Percentiles rank a stretch among this genome's conserved stretches.
These are phyloP conservation scores for Macrotrachela quadricornifera DNA, from an alignment of 1,140 invertebrate genomes.

Conservation along the genomic window DNA sequence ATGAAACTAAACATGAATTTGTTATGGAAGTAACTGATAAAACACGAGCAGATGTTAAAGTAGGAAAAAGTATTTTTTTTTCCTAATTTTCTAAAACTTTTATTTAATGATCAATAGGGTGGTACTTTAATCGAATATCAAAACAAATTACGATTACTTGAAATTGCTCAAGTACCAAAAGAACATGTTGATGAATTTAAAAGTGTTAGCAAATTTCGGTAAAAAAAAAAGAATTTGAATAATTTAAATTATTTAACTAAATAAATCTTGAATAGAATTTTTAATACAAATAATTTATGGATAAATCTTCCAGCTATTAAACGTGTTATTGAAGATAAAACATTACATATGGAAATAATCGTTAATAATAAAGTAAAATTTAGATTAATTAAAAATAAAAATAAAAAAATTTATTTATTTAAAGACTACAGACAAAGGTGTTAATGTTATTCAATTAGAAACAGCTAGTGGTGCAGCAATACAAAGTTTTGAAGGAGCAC, in stretches of 20 bases:
- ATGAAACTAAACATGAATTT: conserved; percentile 47
- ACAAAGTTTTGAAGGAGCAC: conserved; percentile 74
- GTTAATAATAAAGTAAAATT: conserved; percentile 63
- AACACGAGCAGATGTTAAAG: conserved; percentile 93
- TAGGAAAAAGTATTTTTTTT: conserved; percentile 23
- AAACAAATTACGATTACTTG: conserved; percentile 73
- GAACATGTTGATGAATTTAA: conserved; percentile 95
- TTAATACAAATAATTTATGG: conserved; percentile 99
- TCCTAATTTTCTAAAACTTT: neutral
- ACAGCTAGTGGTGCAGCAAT: conserved; percentile 95
- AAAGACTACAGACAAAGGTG: conserved; percentile 53
- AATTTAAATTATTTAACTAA: neutral
- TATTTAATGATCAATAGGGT: conserved; percentile 40
- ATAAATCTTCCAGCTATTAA: conserved; percentile 71
- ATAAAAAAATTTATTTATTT: too few species aligned
- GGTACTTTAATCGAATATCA: conserved; percentile 93
- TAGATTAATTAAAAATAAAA: neutral
- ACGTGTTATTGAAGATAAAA: conserved; percentile 51
- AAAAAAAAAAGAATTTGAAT: conserved; percentile 12
- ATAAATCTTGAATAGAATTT: conserved; percentile 41
- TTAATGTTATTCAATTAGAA: conserved; percentile 87
- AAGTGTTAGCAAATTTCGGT: conserved; percentile 86
- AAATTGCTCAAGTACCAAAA: conserved; percentile 96
- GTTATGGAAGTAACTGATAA: conserved; percentile 99
- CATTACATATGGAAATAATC: conserved; percentile 87